Conservation (phyloP, 2,797 vertebrate genomes). For the Clarias platycephalus region DNA sequence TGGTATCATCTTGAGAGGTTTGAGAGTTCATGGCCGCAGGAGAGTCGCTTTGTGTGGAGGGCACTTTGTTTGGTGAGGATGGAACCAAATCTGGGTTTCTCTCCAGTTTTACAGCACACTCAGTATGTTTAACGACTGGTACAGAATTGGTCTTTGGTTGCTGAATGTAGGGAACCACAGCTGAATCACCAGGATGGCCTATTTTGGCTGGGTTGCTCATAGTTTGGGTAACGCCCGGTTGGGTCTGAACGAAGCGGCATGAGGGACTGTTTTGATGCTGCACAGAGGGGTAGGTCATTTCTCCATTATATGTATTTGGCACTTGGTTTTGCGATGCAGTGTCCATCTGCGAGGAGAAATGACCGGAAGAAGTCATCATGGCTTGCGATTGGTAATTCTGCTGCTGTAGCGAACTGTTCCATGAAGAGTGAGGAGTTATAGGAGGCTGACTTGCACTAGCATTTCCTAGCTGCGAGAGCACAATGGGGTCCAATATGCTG, state of each 20-base stretch:
- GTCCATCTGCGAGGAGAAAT: conserved; percentile 61
- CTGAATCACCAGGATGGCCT: conserved; percentile 46
- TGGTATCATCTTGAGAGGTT: conserved; percentile 40
- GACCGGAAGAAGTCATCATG: conserved; percentile 42
- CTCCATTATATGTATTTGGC: conserved; percentile 59
- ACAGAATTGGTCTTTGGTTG: conserved; percentile 55
- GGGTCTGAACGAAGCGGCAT: conserved; percentile 42
- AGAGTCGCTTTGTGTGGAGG: neutral
- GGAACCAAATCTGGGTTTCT: conserved; percentile 46
- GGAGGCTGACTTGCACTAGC: conserved; percentile 71
- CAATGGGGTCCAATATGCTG: conserved; percentile 85
- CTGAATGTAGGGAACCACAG: conserved; percentile 50
- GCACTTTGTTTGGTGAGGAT: conserved; percentile 21
- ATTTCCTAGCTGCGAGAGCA: conserved; percentile 85
- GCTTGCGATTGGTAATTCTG: conserved; percentile 59
- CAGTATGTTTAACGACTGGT: conserved; percentile 40
- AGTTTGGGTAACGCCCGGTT: conserved; percentile 21
- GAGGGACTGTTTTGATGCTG: conserved; percentile 43
- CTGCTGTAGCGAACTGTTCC: conserved; percentile 61
- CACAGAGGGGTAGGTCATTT: conserved; percentile 39
- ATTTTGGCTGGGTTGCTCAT: conserved; percentile 49
- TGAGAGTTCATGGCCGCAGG: conserved; percentile 32
- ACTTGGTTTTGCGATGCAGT: conserved; percentile 51
- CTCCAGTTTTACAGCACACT: conserved; percentile 52
- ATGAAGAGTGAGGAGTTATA: conserved; percentile 71